phyloP scores from a whole-genome alignment of 2,888 invertebrate species.

The Tipula vernalis region DNA sequence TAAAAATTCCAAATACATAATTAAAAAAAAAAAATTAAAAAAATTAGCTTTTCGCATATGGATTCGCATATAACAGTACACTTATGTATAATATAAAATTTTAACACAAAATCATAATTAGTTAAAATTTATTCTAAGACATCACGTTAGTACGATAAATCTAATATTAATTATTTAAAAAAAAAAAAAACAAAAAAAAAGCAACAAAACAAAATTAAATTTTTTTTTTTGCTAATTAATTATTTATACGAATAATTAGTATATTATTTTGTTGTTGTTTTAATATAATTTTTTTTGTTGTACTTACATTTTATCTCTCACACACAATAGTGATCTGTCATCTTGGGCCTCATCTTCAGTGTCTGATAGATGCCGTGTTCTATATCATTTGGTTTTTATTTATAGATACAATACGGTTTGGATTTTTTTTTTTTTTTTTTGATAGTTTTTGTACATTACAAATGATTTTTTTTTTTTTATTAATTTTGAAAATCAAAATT shows the following conservation, averaged over 20 bases:
- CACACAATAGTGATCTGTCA: constrained; percentile 30
- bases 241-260: not conserved
- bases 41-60: not conserved
- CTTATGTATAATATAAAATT: not conserved
- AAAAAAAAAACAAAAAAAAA: not conserved
- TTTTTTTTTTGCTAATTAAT: not conserved
- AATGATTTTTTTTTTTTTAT: not conserved
- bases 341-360: constrained; percentile 38
- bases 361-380: constrained; percentile 34
- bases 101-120: not conserved
- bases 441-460: constrained; percentile 9
- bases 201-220: not conserved
- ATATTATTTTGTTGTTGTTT: not conserved
- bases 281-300: not conserved
- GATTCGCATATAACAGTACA: not conserved
- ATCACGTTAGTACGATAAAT: not conserved
- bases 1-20: not conserved
- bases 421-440: not conserved
- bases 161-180: not conserved
- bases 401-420: not conserved
- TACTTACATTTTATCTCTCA: constrained; percentile 33
- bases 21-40: not conserved
- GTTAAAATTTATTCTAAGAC: not conserved
- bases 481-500: not conserved
- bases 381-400: constrained; percentile 13